Base-by-base conservation (phyloP, 2,113 vertebrate genomes). In the Prunella fulvescens region DNA sequence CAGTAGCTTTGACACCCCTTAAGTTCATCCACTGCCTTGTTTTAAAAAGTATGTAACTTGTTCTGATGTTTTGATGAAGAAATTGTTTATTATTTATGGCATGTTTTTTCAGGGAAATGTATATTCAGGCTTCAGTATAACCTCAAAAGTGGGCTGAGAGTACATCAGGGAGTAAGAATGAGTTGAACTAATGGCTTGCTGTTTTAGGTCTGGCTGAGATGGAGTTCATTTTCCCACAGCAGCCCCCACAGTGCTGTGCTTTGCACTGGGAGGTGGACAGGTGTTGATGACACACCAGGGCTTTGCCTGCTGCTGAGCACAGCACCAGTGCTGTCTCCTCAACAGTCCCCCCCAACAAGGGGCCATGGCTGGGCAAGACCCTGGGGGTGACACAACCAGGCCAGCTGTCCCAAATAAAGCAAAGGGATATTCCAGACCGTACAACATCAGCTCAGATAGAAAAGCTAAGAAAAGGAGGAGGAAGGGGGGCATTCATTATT, bases 1-100 rank as follows among this genome's bases (percentile, higher is more conserved):
- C 31, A 26, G 28, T 3, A 47, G 57, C 23, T 42, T 51, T 67
- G 51, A 73, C 31, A 29, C 12, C 25, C 72, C 23, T 15, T 9
- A 10, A 82, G 35, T 74, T 71, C 31, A n/a, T 29, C 19, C 3
- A 12, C 5, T 45, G 57, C 19, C 65, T 69, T 48, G 37, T 44
- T 95, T 92, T 54, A n/a, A 78, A n/a, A 31, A 94, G 33, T 5
- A 74, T 22, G 70, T 64, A 81, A 78, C 40, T 69, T 54, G n/a
- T 35, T 56, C 39, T 73, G 57, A 24, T 82, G 58, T 25, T 81
- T 51, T 40, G 56, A n/a, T 86, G 44, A 65, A 73, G 40, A 79
- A 81, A 66, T 14, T 56, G 48, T 93, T 88, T 66, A 91, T 97
- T 95, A 94, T 95, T 97, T 93, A 92, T 86, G 45, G 60, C 74